Base-by-base conservation (phyloP, 2,113 vertebrate species). In the Motacilla tschutschensis region DNA sequence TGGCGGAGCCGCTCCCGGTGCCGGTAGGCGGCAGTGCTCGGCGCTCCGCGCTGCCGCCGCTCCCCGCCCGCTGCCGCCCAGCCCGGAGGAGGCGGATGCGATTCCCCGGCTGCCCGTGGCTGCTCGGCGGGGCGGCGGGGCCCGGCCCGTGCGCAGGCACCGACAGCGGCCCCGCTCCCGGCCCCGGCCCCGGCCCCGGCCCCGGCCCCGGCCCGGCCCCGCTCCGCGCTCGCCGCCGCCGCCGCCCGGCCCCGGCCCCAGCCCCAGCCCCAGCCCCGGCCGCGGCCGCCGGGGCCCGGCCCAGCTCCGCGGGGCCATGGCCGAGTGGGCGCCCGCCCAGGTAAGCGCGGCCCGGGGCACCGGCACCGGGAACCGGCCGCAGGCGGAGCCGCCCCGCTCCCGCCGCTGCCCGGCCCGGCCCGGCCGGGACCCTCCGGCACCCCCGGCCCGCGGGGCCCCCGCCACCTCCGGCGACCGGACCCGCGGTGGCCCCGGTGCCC, bases 21-120 rank as follows among this genome's bases (percentile, higher is more conserved):
- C 86, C 77, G 87, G 87, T 88, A 85, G 91, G 88, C 76, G 91
- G 88, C 88, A 88, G 29, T 88, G 80, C 80, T 85, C 74, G 10
- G 65, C 85, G 15, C 87, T 86, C 74, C 38, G 15, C 58, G 47
- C 72, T 18, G 46, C 72, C 66, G 47, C 74, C 78, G 86, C 65
- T 80, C 81, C 78, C 74, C 88, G 59, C 78, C 72, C 79, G 72
- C 88, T 20, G 84, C 79, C 88, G 83, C 83, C 21, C 17, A 72
- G 83, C 84, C 74, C 74, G 84, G 84, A 57, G 72, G 76, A 80
- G 83, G 83, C 88, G 88, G 88, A 86, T 90, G 83, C 88, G 55
- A 81, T 86, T 88, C 75, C 85, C 75, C 85, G 84, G 89, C 74
- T 83, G 89, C 84, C 84, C 66, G 78, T 71, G 83, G 77, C 88